These are phyloP conservation scores for Polyploca ridens DNA, from an alignment of 2,888 invertebrate species.

Conservation along the genomic window DNA sequence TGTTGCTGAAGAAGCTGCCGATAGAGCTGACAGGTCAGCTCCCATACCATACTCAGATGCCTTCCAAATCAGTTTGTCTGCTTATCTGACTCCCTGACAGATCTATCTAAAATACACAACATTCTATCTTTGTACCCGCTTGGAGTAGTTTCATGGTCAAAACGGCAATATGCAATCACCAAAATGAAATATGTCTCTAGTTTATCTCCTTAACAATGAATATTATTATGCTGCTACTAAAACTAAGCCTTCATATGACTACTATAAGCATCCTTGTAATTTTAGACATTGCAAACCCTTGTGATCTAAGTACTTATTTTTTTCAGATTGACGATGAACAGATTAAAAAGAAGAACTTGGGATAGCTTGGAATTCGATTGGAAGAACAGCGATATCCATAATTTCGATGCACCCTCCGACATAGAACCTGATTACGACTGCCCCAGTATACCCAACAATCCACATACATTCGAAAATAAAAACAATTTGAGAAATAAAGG, in stretches of 20 bases:
- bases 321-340: slow-evolving; percentile 73
- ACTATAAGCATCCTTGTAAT: neutral
- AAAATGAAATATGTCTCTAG: no score
- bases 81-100: no score
- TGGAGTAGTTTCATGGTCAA: no score
- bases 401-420: slow-evolving; percentile 79
- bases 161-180: no score
- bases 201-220: no score
- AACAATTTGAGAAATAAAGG: slow-evolving; percentile 54
- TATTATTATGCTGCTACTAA: no score
- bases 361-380: slow-evolving; percentile 85
- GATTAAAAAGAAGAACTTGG: slow-evolving; percentile 83
- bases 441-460: slow-evolving; percentile 79
- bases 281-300: neutral
- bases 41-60: neutral
- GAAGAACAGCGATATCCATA: slow-evolving; percentile 78
- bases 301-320: slow-evolving; percentile 18
- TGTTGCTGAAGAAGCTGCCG: slow-evolving; percentile 89
- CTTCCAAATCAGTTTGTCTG: no score
- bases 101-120: no score
- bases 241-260: neutral
- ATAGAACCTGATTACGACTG: slow-evolving; percentile 79
- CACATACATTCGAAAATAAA: slow-evolving; percentile 75
- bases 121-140: no score
- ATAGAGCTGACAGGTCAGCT: slow-evolving; percentile 82